Evolutionary conservation across 2,797 vertebrate genomes (phyloP), one percentile per base, ranked within the genome.

Genomic region (Hirundo rustica): DNA sequence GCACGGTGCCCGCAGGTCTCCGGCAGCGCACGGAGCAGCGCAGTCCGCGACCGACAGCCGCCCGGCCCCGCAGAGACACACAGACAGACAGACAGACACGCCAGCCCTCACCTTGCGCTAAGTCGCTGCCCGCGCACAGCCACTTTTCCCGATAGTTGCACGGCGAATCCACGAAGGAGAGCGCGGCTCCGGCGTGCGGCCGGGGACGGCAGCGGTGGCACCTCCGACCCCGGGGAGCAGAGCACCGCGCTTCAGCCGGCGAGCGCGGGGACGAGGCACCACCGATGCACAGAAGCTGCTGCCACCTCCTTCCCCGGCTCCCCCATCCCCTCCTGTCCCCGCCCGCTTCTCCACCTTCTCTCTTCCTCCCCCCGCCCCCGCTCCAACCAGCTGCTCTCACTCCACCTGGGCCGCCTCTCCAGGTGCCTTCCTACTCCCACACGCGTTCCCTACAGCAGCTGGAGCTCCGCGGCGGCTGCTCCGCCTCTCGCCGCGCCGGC

Each of bases 271-370:
- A 68, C 5, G 16, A 81, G 3, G 23, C 26, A 30, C n/a, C 26
- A 30, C n/a, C 30, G 42, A n/a, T 13, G 34, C 48, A 62, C 48
- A 12, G 16, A 5, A 62, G 9, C 61, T 4, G 5, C 71, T 25
- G 4, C 57, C 32, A 13, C 75, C 83, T 34, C 75, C 79, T 20
- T 22, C 34, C 55, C 64, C 70, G 14, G 48, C 65, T 48, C 44
- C 76, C 64, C 72, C 29, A 70, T 70, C 55, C 32, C 81, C 71
- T 74, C 50, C 66, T 42, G 29, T 83, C 88, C 61, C 88, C 90
- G 87, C 95, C 92, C 6, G 92, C 74, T 73, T 91, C 89, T 29
- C 91, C 92, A 71, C 89, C 82, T 95, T 88, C 78, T 64, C 60
- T 44, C 30, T 23, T 26, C 34, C 51, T 76, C 29, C 67, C 58